A percentile compares a stretch with the other conserved stretches of the same genome.
These are phyloP conservation scores for Nyctibius grandis DNA, from an alignment of 2,797 vertebrate genomes.

Conservation along the genomic window DNA sequence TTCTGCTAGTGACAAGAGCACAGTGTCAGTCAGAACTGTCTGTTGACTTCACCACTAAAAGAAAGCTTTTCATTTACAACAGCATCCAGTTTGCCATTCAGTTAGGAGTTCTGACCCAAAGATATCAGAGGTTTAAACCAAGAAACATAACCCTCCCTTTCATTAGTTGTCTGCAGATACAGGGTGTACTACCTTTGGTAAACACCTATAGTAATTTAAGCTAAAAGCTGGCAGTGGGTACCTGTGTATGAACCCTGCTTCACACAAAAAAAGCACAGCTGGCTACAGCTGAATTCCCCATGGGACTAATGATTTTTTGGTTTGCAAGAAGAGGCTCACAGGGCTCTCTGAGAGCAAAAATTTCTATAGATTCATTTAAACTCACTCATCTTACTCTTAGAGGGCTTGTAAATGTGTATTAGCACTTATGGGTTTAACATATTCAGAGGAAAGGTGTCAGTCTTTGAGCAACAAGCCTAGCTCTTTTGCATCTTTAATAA, in stretches of 20 bases:
- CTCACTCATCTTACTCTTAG: not conserved
- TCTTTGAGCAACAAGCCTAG: not conserved
- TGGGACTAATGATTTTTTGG: not conserved
- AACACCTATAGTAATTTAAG: not conserved
- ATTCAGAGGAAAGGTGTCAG: not conserved
- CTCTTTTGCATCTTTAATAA: conserved; percentile 38
- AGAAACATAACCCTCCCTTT: not conserved
- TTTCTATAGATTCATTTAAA: not conserved
- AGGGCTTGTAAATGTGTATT: not conserved
- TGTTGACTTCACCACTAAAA: not conserved
- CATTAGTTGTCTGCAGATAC: not conserved
- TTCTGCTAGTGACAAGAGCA: not conserved
- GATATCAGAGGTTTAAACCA: not conserved
- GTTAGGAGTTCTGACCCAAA: not conserved
- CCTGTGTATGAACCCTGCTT: fast-evolving
- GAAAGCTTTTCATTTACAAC: not conserved
- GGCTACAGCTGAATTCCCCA: not conserved
- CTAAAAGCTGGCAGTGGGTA: not conserved
- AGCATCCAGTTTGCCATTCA: not conserved
- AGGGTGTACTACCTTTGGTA: not conserved
- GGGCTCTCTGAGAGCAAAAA: not conserved
- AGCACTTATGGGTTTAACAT: not conserved
- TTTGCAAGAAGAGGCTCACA: not conserved
- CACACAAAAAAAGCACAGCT: not conserved
- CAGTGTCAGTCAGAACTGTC: not conserved